Evolutionary conservation across 2,113 vertebrate genomes (phyloP).

Genomic region (Morone saxatilis): DNA sequence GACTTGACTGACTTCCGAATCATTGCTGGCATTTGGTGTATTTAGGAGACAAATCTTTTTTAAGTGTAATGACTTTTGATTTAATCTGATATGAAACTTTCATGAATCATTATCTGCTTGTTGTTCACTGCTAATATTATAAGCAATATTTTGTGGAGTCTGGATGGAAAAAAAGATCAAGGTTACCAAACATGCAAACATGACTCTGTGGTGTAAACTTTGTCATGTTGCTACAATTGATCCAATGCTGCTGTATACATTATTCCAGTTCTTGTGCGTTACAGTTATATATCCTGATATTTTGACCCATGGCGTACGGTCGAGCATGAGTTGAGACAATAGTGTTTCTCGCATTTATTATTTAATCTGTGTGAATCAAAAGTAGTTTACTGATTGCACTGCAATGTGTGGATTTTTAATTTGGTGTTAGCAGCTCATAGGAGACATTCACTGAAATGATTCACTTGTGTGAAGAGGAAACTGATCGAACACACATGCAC

Average conservation of each 20-base stretch:
- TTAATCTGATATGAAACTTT: conserved; percentile 13
- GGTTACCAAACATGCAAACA: not conserved
- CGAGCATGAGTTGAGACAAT: not conserved
- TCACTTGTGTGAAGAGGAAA: conserved; percentile 5
- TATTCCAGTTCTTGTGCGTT: not conserved
- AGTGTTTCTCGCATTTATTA: conserved; percentile 6
- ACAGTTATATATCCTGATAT: not conserved
- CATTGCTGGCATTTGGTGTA: not conserved
- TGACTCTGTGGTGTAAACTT: not conserved
- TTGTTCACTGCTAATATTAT: conserved; percentile 7
- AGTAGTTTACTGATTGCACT: conserved; percentile 32
- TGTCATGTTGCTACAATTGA: not conserved
- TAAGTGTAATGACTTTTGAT: not conserved
- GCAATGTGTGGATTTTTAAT: not conserved
- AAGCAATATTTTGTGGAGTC: conserved; percentile 29
- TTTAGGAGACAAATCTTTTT: not conserved
- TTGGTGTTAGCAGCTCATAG: not conserved
- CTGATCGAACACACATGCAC: conserved; percentile 12
- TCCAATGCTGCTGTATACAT: conserved; percentile 23
- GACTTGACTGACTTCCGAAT: not conserved
- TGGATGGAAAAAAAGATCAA: not conserved
- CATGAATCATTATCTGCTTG: not conserved
- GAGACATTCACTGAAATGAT: conserved; percentile 23
- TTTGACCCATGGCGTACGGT: not conserved
- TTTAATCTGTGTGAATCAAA: conserved; percentile 15